Evolutionary conservation across 1,140 invertebrate genomes (phyloP).

Genomic region (Pentalonia nigronervosa): DNA sequence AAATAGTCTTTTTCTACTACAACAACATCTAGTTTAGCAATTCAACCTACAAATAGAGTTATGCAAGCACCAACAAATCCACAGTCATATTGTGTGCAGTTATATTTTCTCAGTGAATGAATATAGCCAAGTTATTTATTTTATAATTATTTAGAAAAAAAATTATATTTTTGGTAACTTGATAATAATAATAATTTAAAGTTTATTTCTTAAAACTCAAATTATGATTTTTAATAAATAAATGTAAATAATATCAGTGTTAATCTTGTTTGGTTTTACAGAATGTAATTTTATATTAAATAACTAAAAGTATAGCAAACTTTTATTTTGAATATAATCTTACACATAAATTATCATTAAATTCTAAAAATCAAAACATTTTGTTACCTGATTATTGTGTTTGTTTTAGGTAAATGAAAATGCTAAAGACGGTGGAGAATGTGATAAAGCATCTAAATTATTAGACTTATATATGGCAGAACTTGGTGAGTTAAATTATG

Average conservation of each 20-base stretch:
- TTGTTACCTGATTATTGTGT: neutral
- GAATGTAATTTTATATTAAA: neutral
- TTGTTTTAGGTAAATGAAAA: neutral
- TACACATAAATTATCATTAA: no score
- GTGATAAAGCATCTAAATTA: neutral
- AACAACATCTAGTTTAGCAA: no score
- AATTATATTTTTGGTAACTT: no score
- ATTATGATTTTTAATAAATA: neutral
- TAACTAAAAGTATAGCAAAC: neutral
- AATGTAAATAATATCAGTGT: neutral
- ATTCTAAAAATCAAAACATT: neutral
- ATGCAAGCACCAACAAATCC: neutral
- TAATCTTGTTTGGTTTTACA: no score
- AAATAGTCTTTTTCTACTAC: no score
- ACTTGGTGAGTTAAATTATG: constrained; percentile 8
- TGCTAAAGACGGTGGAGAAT: neutral
- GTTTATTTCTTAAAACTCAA: neutral
- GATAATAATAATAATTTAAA: neutral
- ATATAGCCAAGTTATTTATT: neutral
- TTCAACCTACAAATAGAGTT: no score
- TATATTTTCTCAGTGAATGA: neutral
- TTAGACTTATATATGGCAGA: constrained; percentile 51
- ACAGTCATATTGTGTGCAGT: neutral
- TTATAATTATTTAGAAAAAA: neutral
- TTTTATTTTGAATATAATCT: neutral